Evolutionary conservation across 2,797 vertebrate species (phyloP), one percentile per base, ranked within the genome.

Genomic region (Labroides dimidiatus): DNA sequence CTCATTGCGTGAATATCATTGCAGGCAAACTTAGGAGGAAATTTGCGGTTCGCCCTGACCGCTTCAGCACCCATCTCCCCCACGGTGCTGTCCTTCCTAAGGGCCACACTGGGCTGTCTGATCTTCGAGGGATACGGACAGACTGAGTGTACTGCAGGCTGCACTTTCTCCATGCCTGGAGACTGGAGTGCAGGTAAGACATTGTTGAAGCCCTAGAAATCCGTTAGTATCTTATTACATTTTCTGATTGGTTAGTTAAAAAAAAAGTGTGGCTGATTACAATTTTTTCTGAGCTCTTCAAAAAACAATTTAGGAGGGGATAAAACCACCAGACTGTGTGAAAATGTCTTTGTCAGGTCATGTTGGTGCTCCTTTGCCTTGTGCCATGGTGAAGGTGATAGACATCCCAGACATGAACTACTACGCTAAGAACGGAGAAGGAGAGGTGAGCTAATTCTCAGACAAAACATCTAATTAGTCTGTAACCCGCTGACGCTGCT

Each of bases 321-420:
- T n/a, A n/a, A n/a, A n/a, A n/a, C n/a, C n/a, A n/a, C n/a, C n/a
- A n/a, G n/a, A n/a, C n/a, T 4, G 0, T 55, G 6, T 57, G n/a
- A 27, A 1, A 68, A 47, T 60, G 20, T 82, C 12, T 83, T 15
- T 65, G 23, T 58, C 75, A 95, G 94, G 94, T 70, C 94, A 95
- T 2, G 94, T 95, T 11, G 94, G 94, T 0, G 90, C 94, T 37
- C 94, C 94, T 17, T 69, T 95, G 61, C 94, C 94, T 44, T 94
- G 94, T 2, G 82, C 91, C 61, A 91, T 90, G 87, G 93, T 95
- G 80, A 95, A 94, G 69, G 52, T 95, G 77, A 81, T 87, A 0
- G 94, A 95, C 83, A 94, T 95, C 54, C 92, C 94, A 0, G 94
- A 95, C 2, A 95, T 95, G 94, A 94, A 93, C 69, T 95, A 95